A percentile compares a stretch with the other conserved stretches of the same genome.
These are phyloP conservation scores for Drosophila ercepeae DNA, from an alignment of 1,140 invertebrate species.

Conservation along the genomic window DNA sequence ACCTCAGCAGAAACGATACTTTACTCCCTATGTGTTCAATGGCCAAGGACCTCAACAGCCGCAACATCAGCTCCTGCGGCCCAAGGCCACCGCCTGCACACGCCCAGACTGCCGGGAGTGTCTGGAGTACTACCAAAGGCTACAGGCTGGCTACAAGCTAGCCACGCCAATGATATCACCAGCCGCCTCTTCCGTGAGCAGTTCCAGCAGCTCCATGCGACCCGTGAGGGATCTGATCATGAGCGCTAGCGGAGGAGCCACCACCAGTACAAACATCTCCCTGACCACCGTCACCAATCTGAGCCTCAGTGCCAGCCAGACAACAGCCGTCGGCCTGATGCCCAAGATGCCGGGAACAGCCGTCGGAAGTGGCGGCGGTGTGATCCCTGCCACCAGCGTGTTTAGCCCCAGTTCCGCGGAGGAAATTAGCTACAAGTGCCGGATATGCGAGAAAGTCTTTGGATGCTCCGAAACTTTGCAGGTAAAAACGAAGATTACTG, in stretches of 20 bases:
- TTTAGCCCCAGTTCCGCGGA: slow-evolving; percentile 42
- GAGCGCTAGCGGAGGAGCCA: slow-evolving; percentile 3
- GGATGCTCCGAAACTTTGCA: slow-evolving; percentile 80
- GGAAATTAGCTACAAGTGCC: slow-evolving; percentile 79
- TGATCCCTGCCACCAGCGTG: not conserved
- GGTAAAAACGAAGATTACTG: slow-evolving; percentile 57
- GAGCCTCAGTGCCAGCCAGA: slow-evolving; percentile 40
- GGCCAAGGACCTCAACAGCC: slow-evolving; percentile 9
- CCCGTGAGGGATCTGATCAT: slow-evolving; percentile 35
- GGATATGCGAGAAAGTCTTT: slow-evolving; percentile 82
- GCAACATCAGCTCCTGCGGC: slow-evolving; percentile 13
- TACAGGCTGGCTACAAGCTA: slow-evolving; percentile 45
- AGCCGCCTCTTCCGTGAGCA: slow-evolving; percentile 65
- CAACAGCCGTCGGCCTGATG: slow-evolving; percentile 4
- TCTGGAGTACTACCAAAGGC: slow-evolving; percentile 64
- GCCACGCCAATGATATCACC: slow-evolving; percentile 60
- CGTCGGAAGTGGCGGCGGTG: slow-evolving; percentile 26
- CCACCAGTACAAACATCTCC: slow-evolving; percentile 55
- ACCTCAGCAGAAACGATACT: slow-evolving; percentile 68
- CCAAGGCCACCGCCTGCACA: slow-evolving; percentile 37
- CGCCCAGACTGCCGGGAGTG: slow-evolving; percentile 66
- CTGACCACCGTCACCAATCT: slow-evolving; percentile 71
- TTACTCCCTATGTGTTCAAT: slow-evolving; percentile 75
- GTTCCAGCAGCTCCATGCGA: slow-evolving; percentile 45
- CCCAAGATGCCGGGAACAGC: slow-evolving; percentile 18